Evolutionary conservation across 1,140 invertebrate genomes (phyloP).

Genomic region (Aporrectodea caliginosa): DNA sequence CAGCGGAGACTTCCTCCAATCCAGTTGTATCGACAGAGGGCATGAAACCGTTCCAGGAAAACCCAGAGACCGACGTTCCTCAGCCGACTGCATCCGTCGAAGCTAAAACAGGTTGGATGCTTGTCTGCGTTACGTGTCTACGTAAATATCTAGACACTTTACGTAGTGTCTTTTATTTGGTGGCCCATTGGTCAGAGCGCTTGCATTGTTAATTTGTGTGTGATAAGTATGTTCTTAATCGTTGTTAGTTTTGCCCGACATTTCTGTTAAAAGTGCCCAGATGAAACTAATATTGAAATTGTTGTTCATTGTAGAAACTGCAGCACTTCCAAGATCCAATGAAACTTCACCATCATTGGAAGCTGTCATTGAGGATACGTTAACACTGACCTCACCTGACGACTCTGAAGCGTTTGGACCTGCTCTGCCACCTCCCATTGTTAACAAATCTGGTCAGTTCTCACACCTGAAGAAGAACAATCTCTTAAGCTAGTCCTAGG

Average conservation of each 20-base stretch:
- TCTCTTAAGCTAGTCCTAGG: neutral
- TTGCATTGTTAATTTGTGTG: neutral
- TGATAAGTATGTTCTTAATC: neutral
- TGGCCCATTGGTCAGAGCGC: neutral
- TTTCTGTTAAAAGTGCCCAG: too few species aligned
- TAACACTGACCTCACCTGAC: neutral
- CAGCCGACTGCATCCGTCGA: neutral
- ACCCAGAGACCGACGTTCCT: neutral
- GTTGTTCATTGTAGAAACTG: too few species aligned
- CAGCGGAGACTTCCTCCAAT: neutral
- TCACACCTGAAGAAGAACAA: neutral
- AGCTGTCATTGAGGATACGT: neutral
- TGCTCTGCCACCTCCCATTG: slow-evolving; percentile 29
- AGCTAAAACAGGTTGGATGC: neutral
- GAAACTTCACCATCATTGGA: neutral
- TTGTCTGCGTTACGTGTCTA: neutral
- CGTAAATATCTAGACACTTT: neutral
- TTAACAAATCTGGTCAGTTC: neutral
- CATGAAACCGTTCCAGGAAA: neutral
- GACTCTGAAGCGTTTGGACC: slow-evolving; percentile 37
- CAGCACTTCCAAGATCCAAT: neutral
- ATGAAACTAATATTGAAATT: too few species aligned
- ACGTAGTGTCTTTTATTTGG: neutral
- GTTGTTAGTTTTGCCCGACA: neutral
- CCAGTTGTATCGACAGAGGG: neutral